Evolutionary conservation across 2,797 vertebrate species (phyloP).

Genomic region (Streptopelia turtur): DNA sequence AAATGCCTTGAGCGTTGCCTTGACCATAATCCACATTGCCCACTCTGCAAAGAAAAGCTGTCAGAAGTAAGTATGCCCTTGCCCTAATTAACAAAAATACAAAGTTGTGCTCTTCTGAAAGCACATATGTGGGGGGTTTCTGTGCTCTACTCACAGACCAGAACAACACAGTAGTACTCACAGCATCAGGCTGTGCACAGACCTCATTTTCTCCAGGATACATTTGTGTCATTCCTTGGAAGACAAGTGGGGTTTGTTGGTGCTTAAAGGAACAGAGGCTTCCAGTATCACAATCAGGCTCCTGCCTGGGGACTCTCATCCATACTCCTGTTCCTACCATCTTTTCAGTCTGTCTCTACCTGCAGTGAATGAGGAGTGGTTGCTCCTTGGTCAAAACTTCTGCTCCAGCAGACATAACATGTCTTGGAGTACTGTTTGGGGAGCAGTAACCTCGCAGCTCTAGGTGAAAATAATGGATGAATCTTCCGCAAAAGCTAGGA

Average conservation of each 20-base stretch:
- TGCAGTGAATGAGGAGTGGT: fast-evolving
- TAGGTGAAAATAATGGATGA: fast-evolving
- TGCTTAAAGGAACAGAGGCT: neutral
- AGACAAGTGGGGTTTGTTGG: neutral
- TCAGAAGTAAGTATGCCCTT: constrained; percentile 83
- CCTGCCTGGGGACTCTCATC: neutral
- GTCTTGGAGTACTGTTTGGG: neutral
- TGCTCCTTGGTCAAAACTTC: neutral
- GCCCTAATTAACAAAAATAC: neutral
- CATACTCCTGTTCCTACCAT: neutral
- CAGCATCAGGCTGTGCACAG: neutral
- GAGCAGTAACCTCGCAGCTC: neutral
- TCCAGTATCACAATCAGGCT: neutral
- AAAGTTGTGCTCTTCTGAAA: neutral
- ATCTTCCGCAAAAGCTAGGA: neutral
- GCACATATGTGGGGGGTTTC: fast-evolving
- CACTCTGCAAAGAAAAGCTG: constrained; percentile 93
- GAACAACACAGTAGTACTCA: neutral
- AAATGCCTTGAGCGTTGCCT: constrained; percentile 94
- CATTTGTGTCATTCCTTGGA: neutral
- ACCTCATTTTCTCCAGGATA: neutral
- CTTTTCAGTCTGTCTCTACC: neutral
- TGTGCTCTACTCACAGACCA: neutral
- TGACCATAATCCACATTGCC: constrained; percentile 91
- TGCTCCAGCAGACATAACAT: neutral